These are phyloP conservation scores for Halcyon malimbica DNA, from an alignment of 2,113 vertebrate genomes.

Conservation along the genomic window DNA sequence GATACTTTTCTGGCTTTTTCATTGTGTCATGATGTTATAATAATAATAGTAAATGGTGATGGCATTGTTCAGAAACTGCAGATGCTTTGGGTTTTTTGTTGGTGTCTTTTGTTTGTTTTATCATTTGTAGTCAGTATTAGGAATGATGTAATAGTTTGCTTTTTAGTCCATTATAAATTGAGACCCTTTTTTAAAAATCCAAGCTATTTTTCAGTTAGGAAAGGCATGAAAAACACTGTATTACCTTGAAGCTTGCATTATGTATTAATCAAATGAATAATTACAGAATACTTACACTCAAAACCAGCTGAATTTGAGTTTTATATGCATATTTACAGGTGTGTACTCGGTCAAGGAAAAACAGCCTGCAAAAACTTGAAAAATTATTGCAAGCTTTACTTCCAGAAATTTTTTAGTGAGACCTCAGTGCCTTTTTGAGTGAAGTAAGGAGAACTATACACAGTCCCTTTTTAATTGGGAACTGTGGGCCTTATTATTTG, in stretches of 20 bases:
- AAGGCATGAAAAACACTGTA: background rate
- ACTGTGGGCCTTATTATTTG: slow-evolving; percentile 43
- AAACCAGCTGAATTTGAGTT: background rate
- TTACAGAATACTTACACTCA: background rate
- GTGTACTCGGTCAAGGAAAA: background rate
- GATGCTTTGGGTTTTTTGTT: background rate
- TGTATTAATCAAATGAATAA: background rate
- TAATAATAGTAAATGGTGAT: background rate
- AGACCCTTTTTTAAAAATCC: background rate
- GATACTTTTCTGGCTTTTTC: background rate
- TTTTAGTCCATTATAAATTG: background rate
- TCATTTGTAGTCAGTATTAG: background rate
- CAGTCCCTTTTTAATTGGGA: slow-evolving; percentile 28
- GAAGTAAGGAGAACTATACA: background rate
- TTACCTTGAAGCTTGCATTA: background rate
- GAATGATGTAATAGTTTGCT: background rate
- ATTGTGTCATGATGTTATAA: background rate
- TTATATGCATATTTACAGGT: background rate
- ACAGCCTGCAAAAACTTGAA: background rate
- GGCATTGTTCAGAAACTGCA: background rate
- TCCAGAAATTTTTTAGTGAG: background rate
- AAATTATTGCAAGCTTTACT: background rate
- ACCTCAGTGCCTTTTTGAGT: background rate
- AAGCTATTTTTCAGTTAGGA: background rate
- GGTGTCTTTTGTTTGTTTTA: background rate